Percentiles rank a stretch among this genome's conserved stretches.
Evolutionary conservation across 2,113 vertebrate genomes (phyloP).

Genomic region (Peromyscus leucopus): DNA sequence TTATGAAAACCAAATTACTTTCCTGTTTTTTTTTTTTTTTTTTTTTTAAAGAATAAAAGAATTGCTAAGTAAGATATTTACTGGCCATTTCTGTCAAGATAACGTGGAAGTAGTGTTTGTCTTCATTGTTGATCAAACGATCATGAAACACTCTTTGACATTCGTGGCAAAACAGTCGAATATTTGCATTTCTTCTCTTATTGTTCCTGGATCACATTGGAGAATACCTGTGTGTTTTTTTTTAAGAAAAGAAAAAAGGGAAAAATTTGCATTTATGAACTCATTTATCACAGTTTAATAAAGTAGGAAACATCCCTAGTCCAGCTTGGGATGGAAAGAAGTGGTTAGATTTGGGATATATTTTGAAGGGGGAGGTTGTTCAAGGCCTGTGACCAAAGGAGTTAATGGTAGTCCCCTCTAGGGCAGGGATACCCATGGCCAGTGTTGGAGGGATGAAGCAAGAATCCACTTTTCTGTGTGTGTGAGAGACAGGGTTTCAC

Average conservation of each 20-base stretch:
- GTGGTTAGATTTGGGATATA: background rate
- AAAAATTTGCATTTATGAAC: background rate
- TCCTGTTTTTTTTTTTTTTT: background rate
- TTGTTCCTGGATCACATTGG: conserved; percentile 88
- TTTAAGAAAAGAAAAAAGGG: background rate
- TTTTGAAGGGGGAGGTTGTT: background rate
- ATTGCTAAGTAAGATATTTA: conserved; percentile 79
- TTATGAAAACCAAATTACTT: conserved; percentile 37
- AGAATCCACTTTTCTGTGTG: background rate
- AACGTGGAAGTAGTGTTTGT: conserved; percentile 91
- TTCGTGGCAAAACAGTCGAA: conserved; percentile 92
- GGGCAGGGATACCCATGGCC: background rate
- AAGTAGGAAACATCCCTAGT: background rate
- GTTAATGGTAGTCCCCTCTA: background rate
- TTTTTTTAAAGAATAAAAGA: background rate
- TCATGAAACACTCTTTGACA: conserved; percentile 93
- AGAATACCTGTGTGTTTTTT: conserved; percentile 87
- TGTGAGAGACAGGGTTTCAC: background rate
- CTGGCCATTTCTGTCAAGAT: conserved; percentile 92
- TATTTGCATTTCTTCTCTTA: conserved; percentile 90
- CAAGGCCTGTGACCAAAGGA: background rate
- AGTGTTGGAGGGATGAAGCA: background rate
- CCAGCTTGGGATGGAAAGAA: background rate
- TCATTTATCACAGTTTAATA: conserved; percentile 31
- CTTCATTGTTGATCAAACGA: conserved; percentile 91